Evolutionary conservation across 2,113 vertebrate genomes (phyloP), one percentile per base, ranked within the genome.

Genomic region (Nothocercus nigrocapillus): DNA sequence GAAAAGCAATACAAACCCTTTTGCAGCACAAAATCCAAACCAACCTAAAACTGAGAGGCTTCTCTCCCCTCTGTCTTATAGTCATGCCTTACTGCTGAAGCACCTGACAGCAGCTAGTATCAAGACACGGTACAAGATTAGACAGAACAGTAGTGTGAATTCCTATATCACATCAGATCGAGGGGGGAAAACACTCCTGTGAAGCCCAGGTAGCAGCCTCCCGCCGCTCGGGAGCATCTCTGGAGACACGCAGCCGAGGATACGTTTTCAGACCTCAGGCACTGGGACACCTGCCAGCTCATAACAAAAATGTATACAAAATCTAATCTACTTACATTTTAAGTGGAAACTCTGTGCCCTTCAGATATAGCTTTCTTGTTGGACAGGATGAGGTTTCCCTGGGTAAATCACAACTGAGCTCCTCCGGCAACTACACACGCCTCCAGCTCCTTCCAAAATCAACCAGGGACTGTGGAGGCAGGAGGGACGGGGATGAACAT

Each of bases 301-400:
- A 96, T 83, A 96, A 96, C 95, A 97, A 96, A 96, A 91, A 90
- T 17, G 90, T 96, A 95, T 76, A 95, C 92, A 96, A 87, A 96
- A 96, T 94, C 88, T 96, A 92, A 96, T 94, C 95, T 92, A 77
- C 92, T 92, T 93, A 79, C 79, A 95, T 95, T 92, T 74, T 85
- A 83, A 90, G 92, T 82, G 92, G 90, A 96, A 96, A 92, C 88
- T 95, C 81, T 63, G 74, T 93, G 90, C 95, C 95, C 86, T 96
- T 87, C 87, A 95, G 96, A 82, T 89, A 92, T 47, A 92, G 81
- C 40, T 42, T 82, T 80, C 88, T 79, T 96, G 95, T 95, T 87
- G 88, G 89, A 95, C 90, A 91, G 88, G 92, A 92, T 89, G 94
- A 92, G 73, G 70, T 87, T 89, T 89, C 78, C 78, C 78, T 36